Evolutionary conservation across 1,140 invertebrate species (phyloP).

Genomic region (Ectropis grisescens): DNA sequence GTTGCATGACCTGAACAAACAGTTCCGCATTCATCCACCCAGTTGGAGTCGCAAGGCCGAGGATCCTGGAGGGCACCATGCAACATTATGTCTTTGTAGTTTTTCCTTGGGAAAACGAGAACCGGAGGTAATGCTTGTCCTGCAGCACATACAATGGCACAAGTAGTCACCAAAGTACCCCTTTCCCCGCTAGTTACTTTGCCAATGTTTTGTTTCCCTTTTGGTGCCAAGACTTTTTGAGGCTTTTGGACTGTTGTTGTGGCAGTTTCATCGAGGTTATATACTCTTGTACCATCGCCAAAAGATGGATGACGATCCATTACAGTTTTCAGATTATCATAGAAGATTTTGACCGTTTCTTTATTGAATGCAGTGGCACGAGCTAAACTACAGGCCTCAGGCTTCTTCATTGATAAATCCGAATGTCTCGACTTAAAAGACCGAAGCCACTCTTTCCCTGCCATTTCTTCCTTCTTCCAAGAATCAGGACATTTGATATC

Average conservation of each 20-base stretch:
- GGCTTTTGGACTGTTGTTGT: conserved; percentile 58
- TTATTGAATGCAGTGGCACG: conserved; percentile 52
- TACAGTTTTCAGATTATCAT: no score
- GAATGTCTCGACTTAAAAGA: conserved; percentile 38
- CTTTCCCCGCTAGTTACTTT: conserved; percentile 53
- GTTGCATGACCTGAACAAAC: conserved; percentile 6
- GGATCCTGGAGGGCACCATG: conserved; percentile 4
- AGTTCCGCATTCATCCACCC: conserved; percentile 13
- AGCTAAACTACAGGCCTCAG: conserved; percentile 48
- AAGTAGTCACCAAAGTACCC: conserved; percentile 51
- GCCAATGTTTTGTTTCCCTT: conserved; percentile 32
- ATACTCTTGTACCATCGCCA: conserved; percentile 25
- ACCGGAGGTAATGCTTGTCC: conserved; percentile 19
- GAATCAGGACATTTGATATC: conserved; percentile 23
- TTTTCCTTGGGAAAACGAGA: conserved; percentile 24
- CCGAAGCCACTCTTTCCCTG: conserved; percentile 38
- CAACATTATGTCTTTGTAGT: background rate
- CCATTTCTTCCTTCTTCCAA: conserved; percentile 30
- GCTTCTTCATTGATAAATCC: conserved; percentile 38
- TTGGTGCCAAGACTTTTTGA: conserved; percentile 34
- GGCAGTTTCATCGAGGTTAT: conserved; percentile 56
- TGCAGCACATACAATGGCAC: conserved; percentile 32
- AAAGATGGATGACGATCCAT: conserved; percentile 5
- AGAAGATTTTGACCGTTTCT: no score
- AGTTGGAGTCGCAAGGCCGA: background rate